Base-by-base conservation (phyloP, 1,140 invertebrate genomes). In the Caenorhabditis brenneri region DNA sequence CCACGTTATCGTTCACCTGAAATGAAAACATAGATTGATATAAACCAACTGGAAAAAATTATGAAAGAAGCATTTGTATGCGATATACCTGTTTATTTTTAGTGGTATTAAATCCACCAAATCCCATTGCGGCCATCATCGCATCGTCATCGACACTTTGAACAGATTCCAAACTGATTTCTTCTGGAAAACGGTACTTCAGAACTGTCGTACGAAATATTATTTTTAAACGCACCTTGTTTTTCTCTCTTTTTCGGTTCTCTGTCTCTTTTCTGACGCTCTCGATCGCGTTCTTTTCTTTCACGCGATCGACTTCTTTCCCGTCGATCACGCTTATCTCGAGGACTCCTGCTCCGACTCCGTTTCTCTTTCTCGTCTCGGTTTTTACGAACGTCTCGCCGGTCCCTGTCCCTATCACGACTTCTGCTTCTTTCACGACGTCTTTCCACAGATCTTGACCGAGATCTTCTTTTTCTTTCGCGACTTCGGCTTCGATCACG, bases 71-170 rank as follows among this genome's bases (percentile, higher is more conserved):
- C 24, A 27, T 74, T 31, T 2, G 5, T 49, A 10, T 22, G 24
- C 12, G 31, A 27, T 24, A 27, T 46, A 84, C 96, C 92, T 97
- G 96, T 91, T 97, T 93, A 33, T 92, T 93, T 91, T 99, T 98
- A 0, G 97, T 98, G 0, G 95, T 94, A 90, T 97, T 95, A 92
- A 99, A 99, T 65, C 93, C 94, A 91, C 95, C 95, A 92, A 99
- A 99, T 46, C 97, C 97, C 96, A 99, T 97, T 65, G 96, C 91
- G 91, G 95, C 95, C 92, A 97, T 94, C 96, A 99, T 98, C 92
- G 65, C 19, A 22, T 99, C 97, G 88, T 98, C 97, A 15, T 95
- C 94, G 53, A 95, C 92, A 91, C 95, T 94, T 16, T 94, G 94
- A 9, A 94, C 94, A 91, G 87, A 88, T 87, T 85, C 80, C 0